Base-by-base conservation (phyloP, 2,888 invertebrate species). In the Monochamus alternatus region DNA sequence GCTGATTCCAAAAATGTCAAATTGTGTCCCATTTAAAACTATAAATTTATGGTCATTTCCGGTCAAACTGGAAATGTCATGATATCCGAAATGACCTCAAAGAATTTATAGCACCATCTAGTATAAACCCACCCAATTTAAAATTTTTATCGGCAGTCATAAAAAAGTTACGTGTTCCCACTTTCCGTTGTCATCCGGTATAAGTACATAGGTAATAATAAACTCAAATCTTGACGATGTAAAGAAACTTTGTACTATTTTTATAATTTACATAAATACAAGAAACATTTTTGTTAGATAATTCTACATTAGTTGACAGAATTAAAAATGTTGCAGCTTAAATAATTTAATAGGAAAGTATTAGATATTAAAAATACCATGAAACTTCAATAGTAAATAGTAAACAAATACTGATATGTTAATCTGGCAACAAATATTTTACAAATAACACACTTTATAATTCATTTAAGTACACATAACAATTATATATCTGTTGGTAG, bases 401-500 rank as follows among this genome's bases (percentile, higher is more conserved):
- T 71, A 63, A 38, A 52, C 10, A 63, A 52, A 63, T 71, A 63
- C 63, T 71, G 71, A 71, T 71, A 71, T 71, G 71, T 71, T 71
- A 71, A 62, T 63, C 32, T 55, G 71, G 71, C 63, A 71, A 63
- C 14, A 71, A 71, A 63, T 31, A 5, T 47, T 32, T 63, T 47
- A 8, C 58, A 4, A 32, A 30, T 44, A 60, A 60, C 12, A 64
- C 64, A 64, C 62, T 38, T 14, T 63, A 12, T 60, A 32, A 38
- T 64, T 55, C 55, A 64, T 8, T 64, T 64, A 47, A 51, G 8
- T 43, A 0, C 65, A 38, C 64, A 69, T n/a, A 14, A 22, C 7
- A 43, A 58, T 90, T 89, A 94, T 89, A 93, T 92, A 87, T 93
- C 92, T 55, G 91, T 91, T 73, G 95, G 95, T 82, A 95, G 89